Evolutionary conservation across 2,888 invertebrate genomes (phyloP).

Genomic region (Zaprionus obscuricornis): DNA sequence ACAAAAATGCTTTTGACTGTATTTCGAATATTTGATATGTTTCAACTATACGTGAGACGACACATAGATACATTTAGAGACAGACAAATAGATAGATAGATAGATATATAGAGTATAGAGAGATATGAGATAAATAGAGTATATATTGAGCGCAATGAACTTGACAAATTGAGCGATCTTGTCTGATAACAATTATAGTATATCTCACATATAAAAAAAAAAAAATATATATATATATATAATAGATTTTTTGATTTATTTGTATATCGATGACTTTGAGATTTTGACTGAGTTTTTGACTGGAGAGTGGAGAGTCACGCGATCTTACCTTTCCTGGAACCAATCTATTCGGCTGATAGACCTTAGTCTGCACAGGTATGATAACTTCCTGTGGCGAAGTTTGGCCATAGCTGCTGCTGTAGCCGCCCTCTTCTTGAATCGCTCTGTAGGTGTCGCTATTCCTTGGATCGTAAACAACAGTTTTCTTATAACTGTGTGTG

Average conservation of each 20-base stretch:
- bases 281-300: slow-evolving; percentile 15
- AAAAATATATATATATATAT: not conserved
- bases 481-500: slow-evolving; percentile 85
- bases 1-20: slow-evolving; percentile 49
- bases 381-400: slow-evolving; percentile 88
- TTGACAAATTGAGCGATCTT: slow-evolving; percentile 51
- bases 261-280: slow-evolving; percentile 29
- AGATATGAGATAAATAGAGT: slow-evolving; percentile 44
- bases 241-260: slow-evolving; percentile 10
- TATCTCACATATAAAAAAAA: slow-evolving; percentile 38
- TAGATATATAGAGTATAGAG: slow-evolving; percentile 31
- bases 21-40: slow-evolving; percentile 21
- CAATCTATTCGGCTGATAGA: slow-evolving; percentile 87
- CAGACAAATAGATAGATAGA: too few relatives aligned
- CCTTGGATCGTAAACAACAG: slow-evolving; percentile 92
- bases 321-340: slow-evolving; percentile 85
- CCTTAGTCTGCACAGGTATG: slow-evolving; percentile 89
- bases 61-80: slow-evolving; percentile 39
- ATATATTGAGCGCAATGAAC: slow-evolving; percentile 58
- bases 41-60: slow-evolving; percentile 56
- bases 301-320: slow-evolving; percentile 53
- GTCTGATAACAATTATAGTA: slow-evolving; percentile 36
- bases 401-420: slow-evolving; percentile 86
- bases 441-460: slow-evolving; percentile 95
- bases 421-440: slow-evolving; percentile 88